phyloP scores from a whole-genome alignment of 1,140 invertebrate species.

The Caenorhabditis tropicalis region DNA sequence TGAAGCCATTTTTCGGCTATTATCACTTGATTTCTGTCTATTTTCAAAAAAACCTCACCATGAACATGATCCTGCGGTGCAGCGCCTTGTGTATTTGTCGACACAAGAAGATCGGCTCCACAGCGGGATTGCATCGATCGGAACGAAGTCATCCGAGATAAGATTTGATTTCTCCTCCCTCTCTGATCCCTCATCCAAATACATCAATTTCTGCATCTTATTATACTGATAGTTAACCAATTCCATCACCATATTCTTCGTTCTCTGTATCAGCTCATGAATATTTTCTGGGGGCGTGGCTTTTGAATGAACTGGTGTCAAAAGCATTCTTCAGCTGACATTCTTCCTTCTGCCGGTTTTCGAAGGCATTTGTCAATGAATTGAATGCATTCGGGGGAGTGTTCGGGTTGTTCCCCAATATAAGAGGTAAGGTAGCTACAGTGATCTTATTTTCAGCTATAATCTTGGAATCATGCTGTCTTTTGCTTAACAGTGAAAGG shows the following conservation, averaged over 20 bases:
- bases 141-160: constrained; percentile 9
- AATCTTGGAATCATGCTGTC: too few relatives aligned
- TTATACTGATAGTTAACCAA: constrained; percentile 97
- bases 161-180: neutral
- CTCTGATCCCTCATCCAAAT: constrained; percentile 61
- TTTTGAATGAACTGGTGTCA: constrained; percentile 86
- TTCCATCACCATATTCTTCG: constrained; percentile 95
- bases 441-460: neutral
- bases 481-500: too few relatives aligned
- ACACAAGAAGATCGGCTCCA: too few relatives aligned
- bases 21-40: neutral
- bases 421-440: neutral
- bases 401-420: constrained; percentile 25
- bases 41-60: constrained; percentile 43
- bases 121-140: too few relatives aligned
- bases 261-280: constrained; percentile 91
- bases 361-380: constrained; percentile 95
- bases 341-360: constrained; percentile 89
- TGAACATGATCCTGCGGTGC: too few relatives aligned
- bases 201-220: constrained; percentile 98
- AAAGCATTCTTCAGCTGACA: constrained; percentile 82
- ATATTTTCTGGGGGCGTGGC: constrained; percentile 81
- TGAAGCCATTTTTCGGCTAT: too few relatives aligned
- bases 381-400: constrained; percentile 85
- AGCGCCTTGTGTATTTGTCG: too few relatives aligned